Percentiles rank a stretch among this genome's conserved stretches.
These are phyloP conservation scores for Vulpes vulpes DNA, from an alignment of 2,113 vertebrate species.

Conservation along the genomic window DNA sequence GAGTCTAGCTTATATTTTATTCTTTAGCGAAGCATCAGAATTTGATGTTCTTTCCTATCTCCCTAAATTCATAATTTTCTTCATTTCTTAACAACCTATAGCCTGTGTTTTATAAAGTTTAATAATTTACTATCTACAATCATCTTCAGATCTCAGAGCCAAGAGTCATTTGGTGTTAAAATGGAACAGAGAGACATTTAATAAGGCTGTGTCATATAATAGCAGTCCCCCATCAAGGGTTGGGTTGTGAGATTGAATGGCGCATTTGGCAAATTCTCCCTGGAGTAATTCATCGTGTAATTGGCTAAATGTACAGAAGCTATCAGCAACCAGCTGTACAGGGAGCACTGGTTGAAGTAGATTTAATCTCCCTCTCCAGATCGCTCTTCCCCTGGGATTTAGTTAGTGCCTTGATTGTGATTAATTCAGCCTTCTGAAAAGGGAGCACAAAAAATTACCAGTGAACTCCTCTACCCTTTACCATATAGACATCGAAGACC, in stretches of 20 bases:
- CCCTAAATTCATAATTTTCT: background rate
- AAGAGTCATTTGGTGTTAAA: background rate
- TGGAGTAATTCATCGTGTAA: conserved; percentile 23
- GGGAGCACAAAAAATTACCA: background rate
- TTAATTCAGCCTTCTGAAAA: background rate
- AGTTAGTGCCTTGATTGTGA: background rate
- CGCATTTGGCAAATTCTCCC: background rate
- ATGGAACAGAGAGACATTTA: background rate
- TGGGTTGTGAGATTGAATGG: background rate
- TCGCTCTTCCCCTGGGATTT: background rate
- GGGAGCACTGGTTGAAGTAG: background rate
- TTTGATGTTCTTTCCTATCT: background rate
- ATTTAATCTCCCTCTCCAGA: background rate
- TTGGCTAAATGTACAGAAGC: conserved; percentile 9
- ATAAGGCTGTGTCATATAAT: background rate
- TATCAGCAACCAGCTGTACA: background rate
- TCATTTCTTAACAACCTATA: background rate
- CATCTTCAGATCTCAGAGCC: background rate
- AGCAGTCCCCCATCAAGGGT: background rate
- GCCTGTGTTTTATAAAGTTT: background rate
- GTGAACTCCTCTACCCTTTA: background rate
- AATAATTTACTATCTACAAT: background rate
- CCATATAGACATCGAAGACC: background rate
- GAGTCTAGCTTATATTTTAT: background rate
- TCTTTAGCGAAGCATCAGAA: background rate